Percentiles rank a stretch among this genome's conserved stretches.
Evolutionary conservation across 2,797 vertebrate species (phyloP).

Genomic region (Pogonophryne albipinna): DNA sequence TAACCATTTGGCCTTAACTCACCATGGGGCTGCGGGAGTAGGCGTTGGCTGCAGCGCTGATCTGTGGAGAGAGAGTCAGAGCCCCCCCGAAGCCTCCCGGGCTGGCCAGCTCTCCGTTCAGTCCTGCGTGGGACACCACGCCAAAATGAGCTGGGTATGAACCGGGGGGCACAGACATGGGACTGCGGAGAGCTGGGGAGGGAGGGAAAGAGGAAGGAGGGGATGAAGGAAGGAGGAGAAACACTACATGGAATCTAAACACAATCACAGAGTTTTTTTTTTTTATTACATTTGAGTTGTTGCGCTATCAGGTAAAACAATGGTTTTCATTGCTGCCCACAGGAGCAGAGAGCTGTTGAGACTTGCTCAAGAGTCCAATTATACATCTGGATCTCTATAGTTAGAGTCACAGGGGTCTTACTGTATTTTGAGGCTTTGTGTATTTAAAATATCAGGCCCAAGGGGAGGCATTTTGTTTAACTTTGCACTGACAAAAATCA

Average conservation of each 20-base stretch:
- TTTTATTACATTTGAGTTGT: slow-evolving; percentile 18
- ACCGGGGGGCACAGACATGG: slow-evolving; percentile 87
- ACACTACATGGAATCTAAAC: slow-evolving; percentile 25
- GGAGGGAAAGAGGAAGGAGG: slow-evolving; percentile 50
- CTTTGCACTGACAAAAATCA: neutral
- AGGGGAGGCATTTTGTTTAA: neutral
- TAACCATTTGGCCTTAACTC: slow-evolving; percentile 64
- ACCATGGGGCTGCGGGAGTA: slow-evolving; percentile 91
- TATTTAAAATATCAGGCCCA: neutral
- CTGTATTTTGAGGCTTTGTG: neutral
- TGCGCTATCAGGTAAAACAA: neutral
- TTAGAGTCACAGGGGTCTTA: neutral
- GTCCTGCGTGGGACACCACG: slow-evolving; percentile 88
- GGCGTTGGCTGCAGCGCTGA: slow-evolving; percentile 85
- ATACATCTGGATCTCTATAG: neutral
- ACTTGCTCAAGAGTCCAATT: slow-evolving; percentile 5
- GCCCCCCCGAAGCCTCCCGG: slow-evolving; percentile 89
- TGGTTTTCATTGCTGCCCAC: neutral
- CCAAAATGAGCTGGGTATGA: slow-evolving; percentile 89
- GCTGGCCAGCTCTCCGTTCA: slow-evolving; percentile 89
- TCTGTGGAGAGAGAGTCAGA: slow-evolving; percentile 91
- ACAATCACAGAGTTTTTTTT: slow-evolving; percentile 47
- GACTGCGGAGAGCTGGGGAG: slow-evolving; percentile 88
- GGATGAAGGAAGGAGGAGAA: slow-evolving; percentile 50
- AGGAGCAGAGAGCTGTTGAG: neutral